Base-by-base conservation (phyloP, 2,888 invertebrate genomes). In the Platynereis dumerilii region DNA sequence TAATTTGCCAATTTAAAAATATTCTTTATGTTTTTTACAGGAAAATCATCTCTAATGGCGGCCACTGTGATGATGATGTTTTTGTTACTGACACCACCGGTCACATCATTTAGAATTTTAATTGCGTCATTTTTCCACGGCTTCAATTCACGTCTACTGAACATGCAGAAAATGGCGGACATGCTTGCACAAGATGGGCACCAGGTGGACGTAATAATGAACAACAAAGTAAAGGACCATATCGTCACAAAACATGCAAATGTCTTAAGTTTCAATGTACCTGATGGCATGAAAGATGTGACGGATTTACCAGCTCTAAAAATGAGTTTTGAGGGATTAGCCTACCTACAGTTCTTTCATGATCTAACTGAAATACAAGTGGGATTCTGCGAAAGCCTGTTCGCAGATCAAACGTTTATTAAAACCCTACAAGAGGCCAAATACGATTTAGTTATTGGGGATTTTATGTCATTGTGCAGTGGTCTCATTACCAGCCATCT, bases 91-190 rank as follows among this genome's bases (percentile, higher is more conserved):
- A n/a, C n/a, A n/a, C n/a, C n/a, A n/a, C n/a, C n/a, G n/a, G n/a
- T n/a, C n/a, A n/a, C n/a, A n/a, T n/a, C n/a, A n/a, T n/a, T n/a
- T 17, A 42, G 17, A 17, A 42, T 42, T 17, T 17, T 42, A 12
- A 17, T 42, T 10, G 48, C 22, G 5, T n/a, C 48, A 22, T 48
- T 48, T 7, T 12, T 5, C 17, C 5, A 5, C 7, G 20, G 22
- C 20, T 48, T 48, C 48, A 48, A 48, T n/a, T 12, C 48, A 5
- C n/a, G 48, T 10, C 3, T 48, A 7, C 5, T 48, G n/a, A 48
- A 48, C 48, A 48, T 48, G 48, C 48, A 20, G n/a, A 48, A 48
- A n/a, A 48, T 48, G 48, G 48, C 48, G 3, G 48, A 48, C 48
- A 48, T 48, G 20, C 7, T 48, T 5, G 48, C 48, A 10, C 10